These are phyloP conservation scores for Todus mexicanus DNA, from an alignment of 2,797 vertebrate species.

Conservation along the genomic window DNA sequence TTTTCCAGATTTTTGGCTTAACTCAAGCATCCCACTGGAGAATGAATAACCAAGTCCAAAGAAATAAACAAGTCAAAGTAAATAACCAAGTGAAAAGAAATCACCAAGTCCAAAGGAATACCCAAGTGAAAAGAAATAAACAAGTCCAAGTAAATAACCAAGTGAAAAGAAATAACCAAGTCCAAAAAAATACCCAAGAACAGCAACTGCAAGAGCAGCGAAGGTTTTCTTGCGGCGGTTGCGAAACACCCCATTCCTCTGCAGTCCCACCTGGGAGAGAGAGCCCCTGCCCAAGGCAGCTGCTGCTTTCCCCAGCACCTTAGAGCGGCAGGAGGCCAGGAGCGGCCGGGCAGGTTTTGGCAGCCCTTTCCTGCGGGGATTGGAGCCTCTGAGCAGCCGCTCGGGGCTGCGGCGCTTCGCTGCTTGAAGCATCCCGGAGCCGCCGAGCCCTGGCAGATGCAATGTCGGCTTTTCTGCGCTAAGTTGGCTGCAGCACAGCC, in stretches of 20 bases:
- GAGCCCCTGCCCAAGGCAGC: neutral
- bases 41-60: no score
- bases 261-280: neutral
- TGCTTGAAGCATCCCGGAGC: no score
- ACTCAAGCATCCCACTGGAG: neutral
- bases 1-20: neutral
- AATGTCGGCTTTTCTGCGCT: no score
- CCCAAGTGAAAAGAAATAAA: no score
- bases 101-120: no score
- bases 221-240: neutral
- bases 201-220: neutral
- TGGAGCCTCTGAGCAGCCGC: neutral
- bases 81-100: no score
- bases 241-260: neutral
- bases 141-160: no score
- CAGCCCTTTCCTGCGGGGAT: neutral
- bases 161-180: no score
- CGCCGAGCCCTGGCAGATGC: neutral
- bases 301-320: accelerated
- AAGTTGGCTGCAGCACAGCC: neutral
- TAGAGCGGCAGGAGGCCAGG: no score
- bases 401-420: accelerated
- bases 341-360: no score
- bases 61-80: no score
- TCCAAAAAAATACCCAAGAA: no score